These are phyloP conservation scores for Lysiphlebus fabarum DNA, from an alignment of 1,140 invertebrate species.

Conservation along the genomic window DNA sequence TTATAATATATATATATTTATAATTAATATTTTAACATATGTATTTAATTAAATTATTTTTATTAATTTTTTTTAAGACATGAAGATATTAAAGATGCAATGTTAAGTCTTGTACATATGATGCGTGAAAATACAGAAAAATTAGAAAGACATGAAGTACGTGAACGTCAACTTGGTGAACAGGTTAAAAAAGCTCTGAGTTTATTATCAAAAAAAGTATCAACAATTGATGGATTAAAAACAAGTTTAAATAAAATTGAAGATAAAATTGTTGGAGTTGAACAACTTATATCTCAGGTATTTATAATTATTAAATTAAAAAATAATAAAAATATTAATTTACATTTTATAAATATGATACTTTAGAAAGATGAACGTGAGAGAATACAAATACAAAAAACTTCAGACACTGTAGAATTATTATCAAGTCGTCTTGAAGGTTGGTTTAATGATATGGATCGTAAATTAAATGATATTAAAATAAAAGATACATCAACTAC, in stretches of 20 bases:
- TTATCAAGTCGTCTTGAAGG: slow-evolving; percentile 63
- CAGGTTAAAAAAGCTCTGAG: slow-evolving; percentile 71
- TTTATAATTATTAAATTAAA: slow-evolving; percentile 9
- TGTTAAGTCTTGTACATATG: slow-evolving; percentile 77
- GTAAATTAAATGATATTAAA: slow-evolving; percentile 52
- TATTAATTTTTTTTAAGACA: slow-evolving; percentile 56
- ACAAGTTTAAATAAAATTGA: slow-evolving; percentile 64
- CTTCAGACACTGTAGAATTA: slow-evolving; percentile 63
- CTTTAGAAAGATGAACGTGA: slow-evolving; percentile 65
- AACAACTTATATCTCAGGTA: slow-evolving; percentile 53
- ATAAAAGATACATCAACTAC: slow-evolving; percentile 9
- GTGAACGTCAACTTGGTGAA: slow-evolving; percentile 76
- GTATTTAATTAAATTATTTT: background rate
- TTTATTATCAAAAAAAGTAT: slow-evolving; percentile 69
- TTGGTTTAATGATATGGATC: slow-evolving; percentile 56
- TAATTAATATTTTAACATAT: background rate
- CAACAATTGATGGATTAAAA: slow-evolving; percentile 67
- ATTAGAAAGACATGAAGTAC: slow-evolving; percentile 77
- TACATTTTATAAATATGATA: background rate
- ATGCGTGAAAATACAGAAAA: slow-evolving; percentile 77
- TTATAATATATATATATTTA: too few species aligned
- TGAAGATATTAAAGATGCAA: slow-evolving; percentile 77
- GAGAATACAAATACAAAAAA: slow-evolving; percentile 66
- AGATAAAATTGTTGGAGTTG: slow-evolving; percentile 66
- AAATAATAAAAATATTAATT: slow-evolving; percentile 17